These are phyloP conservation scores for Oncorhynchus nerka DNA, from an alignment of 2,113 vertebrate species.

Conservation along the genomic window DNA sequence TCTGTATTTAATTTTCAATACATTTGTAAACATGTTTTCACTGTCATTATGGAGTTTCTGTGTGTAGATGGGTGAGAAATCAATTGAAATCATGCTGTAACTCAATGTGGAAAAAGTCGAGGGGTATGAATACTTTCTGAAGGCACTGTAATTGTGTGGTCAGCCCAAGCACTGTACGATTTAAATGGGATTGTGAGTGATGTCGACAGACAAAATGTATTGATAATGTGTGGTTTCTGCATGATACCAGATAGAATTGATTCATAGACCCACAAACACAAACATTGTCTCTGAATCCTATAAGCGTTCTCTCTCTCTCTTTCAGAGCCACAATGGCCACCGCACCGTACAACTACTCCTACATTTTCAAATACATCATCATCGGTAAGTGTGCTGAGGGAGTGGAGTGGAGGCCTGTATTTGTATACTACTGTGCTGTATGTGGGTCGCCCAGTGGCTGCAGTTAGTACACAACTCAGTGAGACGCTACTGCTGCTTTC, in stretches of 20 bases:
- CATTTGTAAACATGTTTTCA: too few species aligned
- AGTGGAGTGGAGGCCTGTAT: not conserved
- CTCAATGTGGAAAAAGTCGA: too few species aligned
- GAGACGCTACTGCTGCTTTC: not conserved
- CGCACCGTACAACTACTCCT: constrained; percentile 99
- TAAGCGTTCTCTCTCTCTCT: constrained; percentile 20
- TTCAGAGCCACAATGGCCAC: constrained; percentile 97
- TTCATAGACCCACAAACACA: not conserved
- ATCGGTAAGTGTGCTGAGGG: constrained; percentile 84
- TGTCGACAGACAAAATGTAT: not conserved
- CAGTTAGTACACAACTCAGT: not conserved
- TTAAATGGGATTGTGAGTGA: not conserved
- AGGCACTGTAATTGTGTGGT: too few species aligned
- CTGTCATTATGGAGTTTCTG: too few species aligned
- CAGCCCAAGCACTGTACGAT: too few species aligned
- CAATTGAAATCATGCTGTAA: too few species aligned
- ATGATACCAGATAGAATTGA: not conserved
- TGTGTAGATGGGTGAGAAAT: too few species aligned
- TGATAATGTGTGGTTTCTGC: not conserved
- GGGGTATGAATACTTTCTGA: too few species aligned
- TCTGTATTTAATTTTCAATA: too few species aligned
- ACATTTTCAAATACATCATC: constrained; percentile 99
- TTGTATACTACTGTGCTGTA: not conserved
- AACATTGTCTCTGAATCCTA: not conserved
- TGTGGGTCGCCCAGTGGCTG: not conserved